These are phyloP conservation scores for Globicephala melas DNA, from an alignment of 2,113 vertebrate genomes.

Conservation along the genomic window DNA sequence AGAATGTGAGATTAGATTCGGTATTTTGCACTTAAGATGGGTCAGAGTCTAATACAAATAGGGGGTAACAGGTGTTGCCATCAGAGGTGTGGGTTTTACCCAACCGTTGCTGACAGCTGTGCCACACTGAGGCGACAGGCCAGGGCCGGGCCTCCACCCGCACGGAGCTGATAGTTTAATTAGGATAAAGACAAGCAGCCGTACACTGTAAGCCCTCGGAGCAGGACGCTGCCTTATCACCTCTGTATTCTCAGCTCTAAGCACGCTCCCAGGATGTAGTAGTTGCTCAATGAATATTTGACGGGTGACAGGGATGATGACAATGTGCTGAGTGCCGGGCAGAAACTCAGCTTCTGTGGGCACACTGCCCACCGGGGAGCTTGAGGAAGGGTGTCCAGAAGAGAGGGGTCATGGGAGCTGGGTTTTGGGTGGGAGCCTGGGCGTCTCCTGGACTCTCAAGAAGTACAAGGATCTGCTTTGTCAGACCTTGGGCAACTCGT, in stretches of 20 bases:
- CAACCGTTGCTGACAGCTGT: too few relatives aligned
- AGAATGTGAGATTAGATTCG: neutral
- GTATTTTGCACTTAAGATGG: neutral
- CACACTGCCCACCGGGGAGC: neutral
- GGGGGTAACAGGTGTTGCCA: rapidly evolving
- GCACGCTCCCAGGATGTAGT: neutral
- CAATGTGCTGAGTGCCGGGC: rapidly evolving
- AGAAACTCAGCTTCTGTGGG: neutral
- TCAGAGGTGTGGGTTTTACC: neutral
- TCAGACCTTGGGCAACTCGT: neutral
- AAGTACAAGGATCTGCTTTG: neutral
- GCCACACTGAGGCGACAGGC: neutral
- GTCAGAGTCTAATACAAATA: neutral
- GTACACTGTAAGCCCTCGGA: rapidly evolving
- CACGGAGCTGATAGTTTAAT: neutral
- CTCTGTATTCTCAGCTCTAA: neutral
- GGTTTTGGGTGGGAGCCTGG: neutral
- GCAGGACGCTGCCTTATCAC: neutral
- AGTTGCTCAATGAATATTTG: neutral
- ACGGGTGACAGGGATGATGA: too few relatives aligned
- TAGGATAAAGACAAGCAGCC: neutral
- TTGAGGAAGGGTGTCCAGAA: neutral
- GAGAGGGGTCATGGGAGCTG: neutral
- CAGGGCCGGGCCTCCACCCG: neutral
- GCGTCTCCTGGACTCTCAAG: neutral